Evolutionary conservation across 2,797 vertebrate genomes (phyloP).

Genomic region (Acanthornis magna): DNA sequence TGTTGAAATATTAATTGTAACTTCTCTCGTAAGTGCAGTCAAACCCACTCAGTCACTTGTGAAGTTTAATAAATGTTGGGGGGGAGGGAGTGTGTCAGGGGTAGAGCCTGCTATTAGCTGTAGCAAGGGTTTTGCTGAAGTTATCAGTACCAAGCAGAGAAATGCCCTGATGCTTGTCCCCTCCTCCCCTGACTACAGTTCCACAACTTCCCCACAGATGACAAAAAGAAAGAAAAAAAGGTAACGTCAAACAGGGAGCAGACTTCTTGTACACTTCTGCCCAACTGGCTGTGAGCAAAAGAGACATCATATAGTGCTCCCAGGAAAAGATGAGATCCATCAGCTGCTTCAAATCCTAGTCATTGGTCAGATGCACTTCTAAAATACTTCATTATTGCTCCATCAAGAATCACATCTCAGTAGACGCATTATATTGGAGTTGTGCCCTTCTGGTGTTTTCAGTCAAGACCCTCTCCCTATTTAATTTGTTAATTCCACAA

Average conservation of each 20-base stretch:
- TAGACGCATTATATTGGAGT: neutral
- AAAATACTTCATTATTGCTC: neutral
- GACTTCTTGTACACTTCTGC: neutral
- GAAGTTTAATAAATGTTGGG: neutral
- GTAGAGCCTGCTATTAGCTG: neutral
- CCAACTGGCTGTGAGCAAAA: neutral
- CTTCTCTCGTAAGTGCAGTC: neutral
- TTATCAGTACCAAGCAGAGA: neutral
- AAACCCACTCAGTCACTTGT: neutral
- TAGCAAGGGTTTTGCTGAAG: neutral
- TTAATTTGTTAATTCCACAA: neutral
- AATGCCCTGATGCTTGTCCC: accelerated
- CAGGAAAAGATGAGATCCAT: neutral
- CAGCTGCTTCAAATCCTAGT: neutral
- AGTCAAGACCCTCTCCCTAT: neutral
- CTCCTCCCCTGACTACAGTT: neutral
- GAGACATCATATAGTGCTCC: neutral
- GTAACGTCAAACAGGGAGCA: neutral
- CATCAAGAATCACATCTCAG: neutral
- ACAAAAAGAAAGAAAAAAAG: neutral
- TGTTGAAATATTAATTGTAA: conserved; percentile 61
- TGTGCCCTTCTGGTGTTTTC: neutral
- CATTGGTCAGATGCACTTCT: neutral
- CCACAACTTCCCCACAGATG: neutral
- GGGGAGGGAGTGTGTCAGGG: neutral